A percentile compares a stretch with the other conserved stretches of the same genome.
Conservation (phyloP, 2,797 vertebrate genomes). For the Coregonus ussuriensis region DNA sequence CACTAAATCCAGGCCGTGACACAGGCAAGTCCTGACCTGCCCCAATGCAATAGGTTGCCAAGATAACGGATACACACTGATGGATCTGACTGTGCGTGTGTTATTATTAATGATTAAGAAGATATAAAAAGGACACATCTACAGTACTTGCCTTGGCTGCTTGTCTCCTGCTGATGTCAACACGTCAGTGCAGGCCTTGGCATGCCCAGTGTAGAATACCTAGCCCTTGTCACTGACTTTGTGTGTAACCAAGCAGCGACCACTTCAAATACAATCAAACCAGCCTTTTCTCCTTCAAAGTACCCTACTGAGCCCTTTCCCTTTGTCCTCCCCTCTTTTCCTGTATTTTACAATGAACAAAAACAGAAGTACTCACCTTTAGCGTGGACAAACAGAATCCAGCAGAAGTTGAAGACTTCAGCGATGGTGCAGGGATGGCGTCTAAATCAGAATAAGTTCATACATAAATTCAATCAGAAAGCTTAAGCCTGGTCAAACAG, state of each 20-base stretch:
- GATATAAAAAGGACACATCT: not conserved
- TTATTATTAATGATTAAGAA: not conserved
- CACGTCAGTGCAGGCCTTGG: slow-evolving; percentile 51
- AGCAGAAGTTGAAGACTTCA: slow-evolving; percentile 95
- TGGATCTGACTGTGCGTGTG: not conserved
- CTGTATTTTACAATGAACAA: no score
- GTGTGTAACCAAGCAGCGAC: no score
- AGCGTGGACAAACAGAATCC: slow-evolving; percentile 92
- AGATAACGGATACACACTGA: slow-evolving; percentile 43
- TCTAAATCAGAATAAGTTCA: slow-evolving; percentile 58
- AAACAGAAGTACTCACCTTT: slow-evolving; percentile 82
- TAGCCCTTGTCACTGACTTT: not conserved
- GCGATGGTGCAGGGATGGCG: slow-evolving; percentile 90
- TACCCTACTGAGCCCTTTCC: no score
- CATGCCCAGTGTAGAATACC: not conserved
- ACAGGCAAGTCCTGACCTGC: slow-evolving; percentile 72
- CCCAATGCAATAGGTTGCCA: slow-evolving; percentile 52
- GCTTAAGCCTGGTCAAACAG: no score
- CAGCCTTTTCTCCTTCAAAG: no score
- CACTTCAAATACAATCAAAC: no score
- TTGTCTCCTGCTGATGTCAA: slow-evolving; percentile 34
- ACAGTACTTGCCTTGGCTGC: not conserved
- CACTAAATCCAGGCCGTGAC: not conserved
- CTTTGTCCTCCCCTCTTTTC: no score
- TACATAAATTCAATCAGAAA: no score